Evolutionary conservation across 1,140 invertebrate species (phyloP).

Genomic region (Pectinophora gossypiella): DNA sequence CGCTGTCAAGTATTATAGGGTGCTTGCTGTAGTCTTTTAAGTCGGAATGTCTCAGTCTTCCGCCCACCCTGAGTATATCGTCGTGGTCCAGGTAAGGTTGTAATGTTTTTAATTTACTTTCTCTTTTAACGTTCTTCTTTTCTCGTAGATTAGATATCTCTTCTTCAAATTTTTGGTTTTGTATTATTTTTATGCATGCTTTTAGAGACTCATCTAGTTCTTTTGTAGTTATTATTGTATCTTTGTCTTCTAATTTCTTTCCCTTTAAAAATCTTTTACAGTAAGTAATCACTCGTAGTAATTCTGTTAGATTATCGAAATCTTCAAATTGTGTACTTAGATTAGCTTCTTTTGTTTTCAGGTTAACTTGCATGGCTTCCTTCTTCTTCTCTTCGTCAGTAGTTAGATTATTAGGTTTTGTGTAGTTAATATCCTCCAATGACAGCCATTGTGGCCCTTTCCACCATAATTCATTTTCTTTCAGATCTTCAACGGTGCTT

Average conservation of each 20-base stretch:
- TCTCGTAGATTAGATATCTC: background rate
- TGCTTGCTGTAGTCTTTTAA: conserved; percentile 36
- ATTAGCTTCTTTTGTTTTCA: background rate
- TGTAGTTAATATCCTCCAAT: background rate
- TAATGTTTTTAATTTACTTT: conserved; percentile 10
- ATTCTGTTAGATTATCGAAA: background rate
- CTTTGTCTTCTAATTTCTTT: background rate
- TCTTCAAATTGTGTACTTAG: background rate
- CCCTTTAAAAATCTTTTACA: background rate
- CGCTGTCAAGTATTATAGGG: conserved; percentile 28
- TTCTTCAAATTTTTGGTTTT: background rate
- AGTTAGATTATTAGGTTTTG: background rate
- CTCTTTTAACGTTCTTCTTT: conserved; percentile 3
- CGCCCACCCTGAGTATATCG: conserved; percentile 62
- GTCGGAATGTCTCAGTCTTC: conserved; percentile 38
- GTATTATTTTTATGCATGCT: background rate
- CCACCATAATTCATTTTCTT: conserved; percentile 37
- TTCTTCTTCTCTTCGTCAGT: conserved; percentile 12
- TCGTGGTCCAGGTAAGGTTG: no score
- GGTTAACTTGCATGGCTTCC: background rate
- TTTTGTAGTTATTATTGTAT: background rate
- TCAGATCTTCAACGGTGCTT: conserved; percentile 17
- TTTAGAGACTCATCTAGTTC: background rate
- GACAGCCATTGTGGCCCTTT: conserved; percentile 36
- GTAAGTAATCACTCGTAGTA: background rate